These are phyloP conservation scores for Hedya salicella DNA, from an alignment of 2,888 invertebrate genomes.

Conservation along the genomic window DNA sequence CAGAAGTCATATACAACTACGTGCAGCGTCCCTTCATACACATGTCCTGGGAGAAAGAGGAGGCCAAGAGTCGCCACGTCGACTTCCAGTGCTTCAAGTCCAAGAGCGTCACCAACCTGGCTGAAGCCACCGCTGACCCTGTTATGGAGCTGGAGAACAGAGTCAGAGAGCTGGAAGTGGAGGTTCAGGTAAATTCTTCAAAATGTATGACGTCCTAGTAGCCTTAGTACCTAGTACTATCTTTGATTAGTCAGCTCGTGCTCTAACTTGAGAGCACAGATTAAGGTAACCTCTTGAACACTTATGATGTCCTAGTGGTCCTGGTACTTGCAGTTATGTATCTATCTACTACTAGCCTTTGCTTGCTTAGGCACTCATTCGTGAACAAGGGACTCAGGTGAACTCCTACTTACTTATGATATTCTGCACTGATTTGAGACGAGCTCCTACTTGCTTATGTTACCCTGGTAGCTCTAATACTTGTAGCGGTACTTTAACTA, in stretches of 20 bases:
- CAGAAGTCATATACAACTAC: constrained; percentile 99
- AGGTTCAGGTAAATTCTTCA: constrained; percentile 40
- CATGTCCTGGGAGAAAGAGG: constrained; percentile 99
- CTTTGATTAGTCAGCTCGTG: too few relatives aligned
- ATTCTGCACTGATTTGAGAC: too few relatives aligned
- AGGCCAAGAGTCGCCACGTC: constrained; percentile 99
- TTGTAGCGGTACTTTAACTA: too few relatives aligned
- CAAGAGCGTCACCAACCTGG: constrained; percentile 98
- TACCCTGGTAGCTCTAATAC: too few relatives aligned
- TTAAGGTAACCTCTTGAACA: neutral
- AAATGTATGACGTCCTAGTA: neutral
- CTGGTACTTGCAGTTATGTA: neutral
- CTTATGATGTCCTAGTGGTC: neutral
- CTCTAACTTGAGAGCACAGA: neutral
- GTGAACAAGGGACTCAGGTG: neutral
- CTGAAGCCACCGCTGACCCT: constrained; percentile 97
- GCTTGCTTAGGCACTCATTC: too few relatives aligned
- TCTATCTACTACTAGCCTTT: too few relatives aligned
- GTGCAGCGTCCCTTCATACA: constrained; percentile 99
- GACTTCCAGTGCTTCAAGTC: constrained; percentile 99
- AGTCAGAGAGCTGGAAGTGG: constrained; percentile 65
- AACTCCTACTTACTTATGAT: neutral
- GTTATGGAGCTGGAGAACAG: constrained; percentile 87
- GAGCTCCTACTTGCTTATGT: too few relatives aligned
- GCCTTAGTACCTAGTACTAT: too few relatives aligned